These are phyloP conservation scores for Cataglyphis cursor DNA, from an alignment of 2,888 invertebrate species.

Conservation along the genomic window DNA sequence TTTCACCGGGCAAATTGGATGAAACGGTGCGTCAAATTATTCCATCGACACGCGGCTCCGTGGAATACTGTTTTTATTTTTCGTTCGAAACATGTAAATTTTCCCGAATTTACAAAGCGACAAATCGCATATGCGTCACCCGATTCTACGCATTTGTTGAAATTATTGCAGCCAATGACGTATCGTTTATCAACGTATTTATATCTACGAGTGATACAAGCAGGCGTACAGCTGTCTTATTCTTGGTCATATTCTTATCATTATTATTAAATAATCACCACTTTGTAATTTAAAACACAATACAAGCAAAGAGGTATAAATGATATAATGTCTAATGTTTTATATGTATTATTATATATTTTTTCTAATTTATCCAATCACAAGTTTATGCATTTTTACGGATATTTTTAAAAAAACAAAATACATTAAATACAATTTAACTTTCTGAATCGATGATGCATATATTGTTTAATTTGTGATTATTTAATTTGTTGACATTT, in stretches of 20 bases:
- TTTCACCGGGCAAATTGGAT: conserved; percentile 51
- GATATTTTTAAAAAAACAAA: neutral
- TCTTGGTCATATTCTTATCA: neutral
- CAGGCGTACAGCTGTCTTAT: neutral
- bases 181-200: conserved; percentile 3
- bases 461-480: neutral
- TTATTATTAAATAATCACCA: neutral
- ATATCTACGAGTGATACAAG: neutral
- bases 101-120: conserved; percentile 41
- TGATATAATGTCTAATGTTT: neutral
- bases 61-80: conserved; percentile 50
- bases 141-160: conserved; percentile 30
- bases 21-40: conserved; percentile 56
- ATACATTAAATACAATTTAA: neutral
- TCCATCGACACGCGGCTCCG: conserved; percentile 29
- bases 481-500: conserved; percentile 6
- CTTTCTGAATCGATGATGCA: neutral
- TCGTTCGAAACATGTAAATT: conserved; percentile 29
- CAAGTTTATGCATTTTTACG: neutral
- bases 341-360: neutral
- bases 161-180: conserved; percentile 29
- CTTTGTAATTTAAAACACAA: neutral
- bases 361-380: neutral
- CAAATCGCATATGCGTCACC: conserved; percentile 23
- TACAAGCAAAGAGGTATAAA: neutral